These are phyloP conservation scores for Vanessa atalanta DNA, from an alignment of 1,140 invertebrate genomes.

Conservation along the genomic window DNA sequence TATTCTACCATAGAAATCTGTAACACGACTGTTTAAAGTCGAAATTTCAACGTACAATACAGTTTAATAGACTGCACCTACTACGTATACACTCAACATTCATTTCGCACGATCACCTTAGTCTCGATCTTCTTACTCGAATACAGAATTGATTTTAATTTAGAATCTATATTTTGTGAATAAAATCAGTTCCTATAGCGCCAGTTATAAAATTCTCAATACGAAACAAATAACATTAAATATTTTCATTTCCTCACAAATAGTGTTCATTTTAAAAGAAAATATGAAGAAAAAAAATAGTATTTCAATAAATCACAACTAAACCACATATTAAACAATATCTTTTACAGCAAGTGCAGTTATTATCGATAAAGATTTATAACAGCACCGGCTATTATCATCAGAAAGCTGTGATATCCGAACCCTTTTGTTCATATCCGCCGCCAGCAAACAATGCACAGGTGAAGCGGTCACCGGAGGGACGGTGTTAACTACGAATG, in stretches of 20 bases:
- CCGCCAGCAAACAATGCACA: constrained; percentile 75
- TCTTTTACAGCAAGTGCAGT: constrained; percentile 68
- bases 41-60: constrained; percentile 14
- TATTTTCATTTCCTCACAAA: too few relatives aligned
- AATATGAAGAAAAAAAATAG: not conserved
- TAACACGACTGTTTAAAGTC: constrained; percentile 27
- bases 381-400: constrained; percentile 64
- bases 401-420: constrained; percentile 77
- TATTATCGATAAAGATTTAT: constrained; percentile 77
- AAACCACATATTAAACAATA: constrained; percentile 66
- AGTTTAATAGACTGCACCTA: not conserved
- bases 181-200: not conserved
- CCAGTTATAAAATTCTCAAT: too few relatives aligned
- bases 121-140: constrained; percentile 33
- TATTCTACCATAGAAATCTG: constrained; percentile 13
- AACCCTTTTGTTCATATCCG: constrained; percentile 74
- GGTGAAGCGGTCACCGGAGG: constrained; percentile 63
- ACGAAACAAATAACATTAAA: too few relatives aligned
- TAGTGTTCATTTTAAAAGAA: not conserved
- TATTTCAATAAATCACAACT: constrained; percentile 65
- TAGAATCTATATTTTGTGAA: constrained; percentile 1
- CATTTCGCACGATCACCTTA: constrained; percentile 45
- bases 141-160: constrained; percentile 36
- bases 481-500: constrained; percentile 49
- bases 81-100: constrained; percentile 46